Evolutionary conservation across 2,888 invertebrate species (phyloP), one percentile per base, ranked within the genome.

Genomic region (Molanna angustata): DNA sequence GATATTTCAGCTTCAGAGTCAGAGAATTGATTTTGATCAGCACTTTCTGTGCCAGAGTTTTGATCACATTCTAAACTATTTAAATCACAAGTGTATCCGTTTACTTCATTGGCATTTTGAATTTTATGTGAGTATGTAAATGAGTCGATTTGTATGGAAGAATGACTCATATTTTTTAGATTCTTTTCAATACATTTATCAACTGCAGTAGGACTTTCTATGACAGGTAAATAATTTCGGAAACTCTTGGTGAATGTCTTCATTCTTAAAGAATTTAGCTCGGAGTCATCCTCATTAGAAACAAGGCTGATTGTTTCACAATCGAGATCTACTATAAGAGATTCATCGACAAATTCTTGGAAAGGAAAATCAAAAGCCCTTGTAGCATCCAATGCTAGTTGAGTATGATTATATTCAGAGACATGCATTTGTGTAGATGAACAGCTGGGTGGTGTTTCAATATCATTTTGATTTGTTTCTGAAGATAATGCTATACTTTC

Each of bases 211-310:
- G 75, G 73, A 56, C 74, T 74, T 55, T 74, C 75, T 19, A 73
- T 70, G 0, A 76, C 76, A 0, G 79, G 75, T 20, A 77, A 65
- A 52, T 76, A 75, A 60, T 74, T 74, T 44, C 73, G 70, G 61
- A 75, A 72, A 61, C 78, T 77, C 66, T 74, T 78, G 35, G 80
- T 79, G 66, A 80, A 81, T 1, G 81, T 80, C 69, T 78, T 76
- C 72, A 80, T 78, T 64, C 78, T 74, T 7, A 78, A 73, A 48
- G 80, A 76, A 65, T 79, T 80, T 17, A 79, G 74, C 65, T 86
- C 85, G 17, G 84, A 83, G 61, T 86, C 85, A 49, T 86, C 86
- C 54, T 86, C 87, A 62, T 85, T 85, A 47, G 86, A 85, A 1
- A 86, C 85, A 35, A 84, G 66, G 64, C 86, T 88, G 58, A 88